Percentiles rank a stretch among this genome's conserved stretches.
Evolutionary conservation across 2,797 vertebrate genomes (phyloP).

Genomic region (Poecilia velifera): DNA sequence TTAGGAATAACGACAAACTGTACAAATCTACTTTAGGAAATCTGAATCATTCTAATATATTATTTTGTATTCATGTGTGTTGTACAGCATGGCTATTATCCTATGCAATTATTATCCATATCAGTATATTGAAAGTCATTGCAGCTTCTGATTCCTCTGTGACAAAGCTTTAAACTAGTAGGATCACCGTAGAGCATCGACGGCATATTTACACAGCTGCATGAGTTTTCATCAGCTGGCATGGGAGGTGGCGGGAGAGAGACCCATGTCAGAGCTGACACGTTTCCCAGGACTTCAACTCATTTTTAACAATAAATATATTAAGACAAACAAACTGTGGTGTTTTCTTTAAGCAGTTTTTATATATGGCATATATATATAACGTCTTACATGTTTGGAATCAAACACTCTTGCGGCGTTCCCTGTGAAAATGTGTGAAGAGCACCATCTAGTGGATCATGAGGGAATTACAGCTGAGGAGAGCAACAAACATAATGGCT

Average conservation of each 20-base stretch:
- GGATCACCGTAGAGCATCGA: conserved; percentile 80
- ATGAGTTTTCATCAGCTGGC: conserved; percentile 86
- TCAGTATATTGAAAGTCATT: conserved; percentile 73
- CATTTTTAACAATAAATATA: conserved; percentile 98
- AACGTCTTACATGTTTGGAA: no score
- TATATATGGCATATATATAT: no score
- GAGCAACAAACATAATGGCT: no score
- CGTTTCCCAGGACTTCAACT: conserved; percentile 79
- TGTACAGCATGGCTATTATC: conserved; percentile 97
- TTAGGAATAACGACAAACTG: conserved; percentile 74
- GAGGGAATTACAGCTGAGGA: no score
- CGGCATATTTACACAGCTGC: conserved; percentile 81
- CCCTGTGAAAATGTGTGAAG: no score
- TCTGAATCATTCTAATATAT: conserved; percentile 78
- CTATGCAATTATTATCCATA: conserved; percentile 93
- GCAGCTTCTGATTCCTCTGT: conserved; percentile 79
- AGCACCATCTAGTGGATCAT: no score
- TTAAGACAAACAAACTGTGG: conserved; percentile 56
- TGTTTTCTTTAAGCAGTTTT: conserved; percentile 5
- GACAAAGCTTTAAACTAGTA: conserved; percentile 89
- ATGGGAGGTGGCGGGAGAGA: conserved; percentile 81
- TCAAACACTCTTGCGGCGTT: no score
- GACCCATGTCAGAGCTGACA: conserved; percentile 59
- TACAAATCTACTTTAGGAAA: conserved; percentile 79
- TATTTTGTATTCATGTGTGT: conserved; percentile 87